Evolutionary conservation across 53 echinoderm and acorn worm genomes (phyloP), one percentile per base, ranked within the genome.

Genomic region (Paelopatides confundens): DNA sequence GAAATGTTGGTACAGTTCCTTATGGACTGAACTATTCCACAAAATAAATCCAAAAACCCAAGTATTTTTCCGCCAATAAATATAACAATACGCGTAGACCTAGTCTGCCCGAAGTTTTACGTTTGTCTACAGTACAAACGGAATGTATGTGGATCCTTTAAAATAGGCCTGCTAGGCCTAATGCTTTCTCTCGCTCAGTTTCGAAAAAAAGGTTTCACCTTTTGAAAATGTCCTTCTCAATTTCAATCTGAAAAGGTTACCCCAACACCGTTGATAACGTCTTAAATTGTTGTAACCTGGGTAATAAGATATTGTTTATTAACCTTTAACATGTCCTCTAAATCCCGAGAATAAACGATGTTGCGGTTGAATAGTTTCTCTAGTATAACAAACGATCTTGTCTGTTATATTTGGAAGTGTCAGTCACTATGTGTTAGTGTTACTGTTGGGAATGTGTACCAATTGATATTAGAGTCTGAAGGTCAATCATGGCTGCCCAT

Each of bases 361-460:
- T 74, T 46, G 39, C 71, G 71, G 71, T 39, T 71, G 39, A 71
- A n/a, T 71, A 28, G 26, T 54, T 54, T 54, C 58, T 21, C 17
- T 21, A 58, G n/a, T n/a, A 58, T 58, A 58, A 58, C 58, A 43
- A 12, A 43, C 5, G 39, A n/a, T 28, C 26, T 28, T 28, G 74
- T 74, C 39, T 40, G 39, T 74, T 39, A 74, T 74, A 74, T 46
- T 74, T 67, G 27, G 46, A 39, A 46, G 23, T 38, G 46, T 13
- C 38, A 74, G 27, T 43, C 46, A 39, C 40, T 38, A 38, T 37
- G 40, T 26, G 74, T 74, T 24, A 38, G n/a, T n/a, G n/a, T n/a
- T n/a, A n/a, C n/a, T n/a, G n/a, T n/a, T n/a, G n/a, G 74, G 74
- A 74, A 74, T 74, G 74, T 40, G 46, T 43, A 74, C 74, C 74